Conservation (phyloP, 2,797 vertebrate species). For the Sebastes iracundus region DNA sequence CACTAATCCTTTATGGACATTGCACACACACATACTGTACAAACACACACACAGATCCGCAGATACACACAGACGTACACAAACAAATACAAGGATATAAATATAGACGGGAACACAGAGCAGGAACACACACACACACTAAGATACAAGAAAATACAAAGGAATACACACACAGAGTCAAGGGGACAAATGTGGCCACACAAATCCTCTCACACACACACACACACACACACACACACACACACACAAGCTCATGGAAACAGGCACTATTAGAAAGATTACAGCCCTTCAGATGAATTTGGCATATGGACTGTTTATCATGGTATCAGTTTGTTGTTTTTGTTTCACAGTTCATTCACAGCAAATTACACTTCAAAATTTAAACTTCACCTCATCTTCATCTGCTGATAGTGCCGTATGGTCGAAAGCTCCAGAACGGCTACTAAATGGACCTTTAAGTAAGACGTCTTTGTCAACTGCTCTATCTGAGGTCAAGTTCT, state of each 20-base stretch:
- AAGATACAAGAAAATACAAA: neutral
- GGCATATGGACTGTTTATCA: neutral
- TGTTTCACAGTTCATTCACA: neutral
- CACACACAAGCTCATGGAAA: neutral
- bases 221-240: neutral
- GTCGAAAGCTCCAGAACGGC: too few species aligned
- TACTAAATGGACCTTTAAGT: too few species aligned
- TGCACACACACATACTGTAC: neutral
- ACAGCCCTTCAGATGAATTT: neutral
- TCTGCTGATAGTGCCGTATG: too few species aligned
- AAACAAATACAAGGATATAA: conserved; percentile 1
- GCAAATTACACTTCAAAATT: neutral
- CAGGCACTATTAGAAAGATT: neutral
- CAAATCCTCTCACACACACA: neutral
- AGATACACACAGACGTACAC: neutral
- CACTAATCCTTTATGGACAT: conserved; percentile 69
- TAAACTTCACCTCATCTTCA: too few species aligned
- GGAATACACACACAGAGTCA: conserved; percentile 16
- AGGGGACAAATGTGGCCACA: neutral
- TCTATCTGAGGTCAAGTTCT: neutral
- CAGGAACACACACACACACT: neutral
- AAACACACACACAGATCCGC: conserved; percentile 13
- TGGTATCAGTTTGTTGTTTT: neutral
- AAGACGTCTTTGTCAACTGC: too few species aligned
- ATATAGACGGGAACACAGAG: neutral